phyloP scores from a whole-genome alignment of 2,113 vertebrate species.

The Oxyura jamaicensis region DNA sequence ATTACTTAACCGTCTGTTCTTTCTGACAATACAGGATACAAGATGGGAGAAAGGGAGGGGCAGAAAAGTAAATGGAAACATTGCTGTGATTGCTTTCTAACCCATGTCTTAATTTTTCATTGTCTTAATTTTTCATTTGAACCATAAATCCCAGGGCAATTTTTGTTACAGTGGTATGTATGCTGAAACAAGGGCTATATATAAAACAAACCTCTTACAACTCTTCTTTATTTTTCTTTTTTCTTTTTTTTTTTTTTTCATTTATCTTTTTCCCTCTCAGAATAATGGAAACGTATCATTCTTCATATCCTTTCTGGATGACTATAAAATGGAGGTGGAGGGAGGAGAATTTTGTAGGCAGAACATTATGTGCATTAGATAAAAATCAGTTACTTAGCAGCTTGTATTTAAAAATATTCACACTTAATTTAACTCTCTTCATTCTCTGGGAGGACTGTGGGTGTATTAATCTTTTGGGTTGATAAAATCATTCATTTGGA shows the following conservation, averaged over 20 bases:
- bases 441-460: not conserved
- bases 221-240: not conserved
- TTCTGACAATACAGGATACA: not conserved
- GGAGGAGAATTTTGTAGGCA: conserved; percentile 25
- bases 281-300: not conserved
- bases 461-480: not conserved
- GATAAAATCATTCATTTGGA: conserved; percentile 27
- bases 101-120: conserved; percentile 37
- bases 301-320: not conserved
- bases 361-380: not conserved
- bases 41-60: not conserved
- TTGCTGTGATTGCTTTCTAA: not conserved
- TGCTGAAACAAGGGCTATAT: not conserved
- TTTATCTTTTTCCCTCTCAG: not conserved
- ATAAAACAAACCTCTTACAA: not conserved
- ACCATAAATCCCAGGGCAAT: not conserved
- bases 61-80: conserved; percentile 20
- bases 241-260: too few species aligned
- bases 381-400: conserved; percentile 19
- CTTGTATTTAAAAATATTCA: conserved; percentile 42
- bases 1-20: conserved; percentile 64
- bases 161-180: conserved; percentile 9
- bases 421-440: conserved; percentile 36
- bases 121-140: conserved; percentile 40
- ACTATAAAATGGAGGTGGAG: not conserved